Evolutionary conservation across 2,113 vertebrate genomes (phyloP).

Genomic region (Sapayoa aenigma): DNA sequence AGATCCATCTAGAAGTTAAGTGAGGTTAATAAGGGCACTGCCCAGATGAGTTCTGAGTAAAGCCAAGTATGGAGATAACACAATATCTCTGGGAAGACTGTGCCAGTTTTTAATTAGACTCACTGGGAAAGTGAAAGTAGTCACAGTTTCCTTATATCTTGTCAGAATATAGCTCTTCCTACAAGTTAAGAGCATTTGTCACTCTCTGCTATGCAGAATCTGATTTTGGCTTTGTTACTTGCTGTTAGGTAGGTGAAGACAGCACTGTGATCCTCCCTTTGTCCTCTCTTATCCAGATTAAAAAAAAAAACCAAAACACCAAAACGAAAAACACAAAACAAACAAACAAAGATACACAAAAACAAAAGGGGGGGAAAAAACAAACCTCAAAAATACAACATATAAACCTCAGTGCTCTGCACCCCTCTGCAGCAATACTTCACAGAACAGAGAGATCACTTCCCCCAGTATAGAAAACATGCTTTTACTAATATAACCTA

Average conservation of each 20-base stretch:
- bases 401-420: background rate
- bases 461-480: background rate
- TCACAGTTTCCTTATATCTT: background rate
- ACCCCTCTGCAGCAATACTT: background rate
- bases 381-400: background rate
- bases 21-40: background rate
- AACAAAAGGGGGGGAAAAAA: no score
- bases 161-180: background rate
- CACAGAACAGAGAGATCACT: background rate
- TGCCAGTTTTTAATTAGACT: background rate
- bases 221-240: background rate
- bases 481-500: background rate
- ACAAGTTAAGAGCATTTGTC: background rate
- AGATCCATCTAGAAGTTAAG: background rate
- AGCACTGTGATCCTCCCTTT: background rate
- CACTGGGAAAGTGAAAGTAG: background rate
- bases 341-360: no score
- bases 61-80: background rate
- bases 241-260: background rate
- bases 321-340: background rate
- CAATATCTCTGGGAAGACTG: background rate
- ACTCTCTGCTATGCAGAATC: background rate
- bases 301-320: background rate
- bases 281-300: background rate
- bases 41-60: background rate